phyloP scores from a whole-genome alignment of 2,888 invertebrate genomes.

The Dysmachus trigonus region DNA sequence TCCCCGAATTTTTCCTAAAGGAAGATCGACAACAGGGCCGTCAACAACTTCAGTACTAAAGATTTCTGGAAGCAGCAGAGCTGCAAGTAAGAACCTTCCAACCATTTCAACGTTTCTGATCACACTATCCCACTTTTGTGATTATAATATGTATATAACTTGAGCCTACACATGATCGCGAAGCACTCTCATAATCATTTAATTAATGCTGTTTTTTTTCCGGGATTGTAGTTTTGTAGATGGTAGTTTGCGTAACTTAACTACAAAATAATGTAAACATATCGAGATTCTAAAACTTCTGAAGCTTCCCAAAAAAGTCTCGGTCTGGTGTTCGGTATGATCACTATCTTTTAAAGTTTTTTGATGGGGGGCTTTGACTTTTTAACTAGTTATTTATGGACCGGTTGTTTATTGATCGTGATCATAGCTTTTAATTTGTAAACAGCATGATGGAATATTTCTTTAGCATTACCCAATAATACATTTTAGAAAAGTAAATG shows the following conservation, averaged over 20 bases:
- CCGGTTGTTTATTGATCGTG: not conserved
- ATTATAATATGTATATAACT: not conserved
- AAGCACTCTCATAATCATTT: not conserved
- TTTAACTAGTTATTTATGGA: not conserved
- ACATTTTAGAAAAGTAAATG: too few relatives aligned
- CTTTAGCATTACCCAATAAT: not conserved
- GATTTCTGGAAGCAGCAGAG: not conserved
- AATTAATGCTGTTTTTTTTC: not conserved
- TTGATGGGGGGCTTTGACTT: not conserved
- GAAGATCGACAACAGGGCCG: conserved; percentile 53
- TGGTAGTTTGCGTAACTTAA: not conserved
- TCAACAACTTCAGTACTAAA: not conserved
- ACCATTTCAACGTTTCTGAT: not conserved
- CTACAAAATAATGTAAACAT: not conserved
- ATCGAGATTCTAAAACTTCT: not conserved
- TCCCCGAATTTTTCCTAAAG: conserved; percentile 57
- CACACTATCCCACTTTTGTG: not conserved
- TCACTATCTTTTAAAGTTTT: not conserved
- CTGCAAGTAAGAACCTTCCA: not conserved
- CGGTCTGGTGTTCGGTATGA: not conserved
- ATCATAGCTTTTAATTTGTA: not conserved
- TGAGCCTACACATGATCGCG: not conserved
- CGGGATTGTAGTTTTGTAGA: too few relatives aligned
- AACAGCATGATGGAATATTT: not conserved
- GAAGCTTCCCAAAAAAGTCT: not conserved